Percentiles rank a stretch among this genome's conserved stretches.
These are phyloP conservation scores for Elephantulus edwardii DNA, from an alignment of 2,113 vertebrate species.

Conservation along the genomic window DNA sequence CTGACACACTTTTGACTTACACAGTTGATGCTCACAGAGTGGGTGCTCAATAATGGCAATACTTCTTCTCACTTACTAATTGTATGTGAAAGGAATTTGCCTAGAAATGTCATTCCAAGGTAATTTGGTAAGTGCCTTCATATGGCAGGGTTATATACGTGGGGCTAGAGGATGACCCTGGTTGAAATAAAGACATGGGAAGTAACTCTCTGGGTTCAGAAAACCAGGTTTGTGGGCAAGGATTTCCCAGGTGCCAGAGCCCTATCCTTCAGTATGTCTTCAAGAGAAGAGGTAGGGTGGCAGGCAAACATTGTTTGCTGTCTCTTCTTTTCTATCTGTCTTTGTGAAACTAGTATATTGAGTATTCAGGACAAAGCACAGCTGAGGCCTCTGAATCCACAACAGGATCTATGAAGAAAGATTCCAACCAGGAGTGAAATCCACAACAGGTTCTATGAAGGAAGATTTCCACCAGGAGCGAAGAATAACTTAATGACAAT, in stretches of 20 bases:
- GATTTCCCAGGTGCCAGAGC: not conserved
- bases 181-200: not conserved
- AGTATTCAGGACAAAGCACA: not conserved
- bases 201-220: not conserved
- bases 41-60: not conserved
- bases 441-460: too few relatives aligned
- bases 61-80: not conserved
- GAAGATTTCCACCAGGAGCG: not conserved
- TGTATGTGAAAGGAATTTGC: not conserved
- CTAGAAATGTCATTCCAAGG: too few relatives aligned
- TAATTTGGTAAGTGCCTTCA: not conserved
- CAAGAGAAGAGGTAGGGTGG: not conserved
- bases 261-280: not conserved
- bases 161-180: not conserved
- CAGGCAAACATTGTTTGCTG: fast-evolving
- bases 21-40: not conserved
- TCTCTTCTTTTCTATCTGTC: not conserved
- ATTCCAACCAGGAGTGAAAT: not conserved
- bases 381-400: not conserved
- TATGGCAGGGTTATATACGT: not conserved
- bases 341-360: not conserved
- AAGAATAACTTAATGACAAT: not conserved
- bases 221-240: not conserved
- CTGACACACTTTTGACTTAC: too few relatives aligned
- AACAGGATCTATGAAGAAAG: not conserved